These are phyloP conservation scores for Halcyon badia DNA, from an alignment of 2,797 vertebrate genomes.

Conservation along the genomic window DNA sequence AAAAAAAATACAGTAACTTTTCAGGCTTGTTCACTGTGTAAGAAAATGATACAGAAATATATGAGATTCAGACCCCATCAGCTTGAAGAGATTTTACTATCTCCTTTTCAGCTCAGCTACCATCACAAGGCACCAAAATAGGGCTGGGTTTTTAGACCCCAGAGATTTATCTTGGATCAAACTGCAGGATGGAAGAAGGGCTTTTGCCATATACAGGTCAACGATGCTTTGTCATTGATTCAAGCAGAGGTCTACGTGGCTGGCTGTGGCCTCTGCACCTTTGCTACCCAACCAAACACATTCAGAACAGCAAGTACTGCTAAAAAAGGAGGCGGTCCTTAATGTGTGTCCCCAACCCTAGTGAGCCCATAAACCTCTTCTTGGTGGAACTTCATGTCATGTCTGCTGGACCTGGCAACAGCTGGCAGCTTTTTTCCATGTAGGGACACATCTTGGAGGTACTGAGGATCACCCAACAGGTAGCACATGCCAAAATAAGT, in stretches of 20 bases:
- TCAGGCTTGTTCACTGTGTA: neutral
- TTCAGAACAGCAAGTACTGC: neutral
- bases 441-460: neutral
- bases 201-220: neutral
- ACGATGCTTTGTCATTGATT: neutral
- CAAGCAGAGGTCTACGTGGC: neutral
- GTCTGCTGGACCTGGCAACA: neutral
- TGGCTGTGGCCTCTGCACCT: neutral
- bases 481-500: conserved; percentile 10
- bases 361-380: neutral
- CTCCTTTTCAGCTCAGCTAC: neutral
- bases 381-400: neutral
- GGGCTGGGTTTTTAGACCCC: neutral
- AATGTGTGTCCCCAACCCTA: neutral
- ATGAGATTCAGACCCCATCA: neutral
- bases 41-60: neutral
- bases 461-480: neutral
- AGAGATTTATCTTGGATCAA: neutral
- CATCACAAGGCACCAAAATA: conserved; percentile 1
- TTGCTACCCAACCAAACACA: neutral
- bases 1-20: neutral
- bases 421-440: neutral
- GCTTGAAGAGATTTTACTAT: neutral
- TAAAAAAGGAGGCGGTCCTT: neutral
- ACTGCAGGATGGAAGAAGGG: neutral